Percentiles rank a stretch among this genome's conserved stretches.
phyloP scores from a whole-genome alignment of 2,797 vertebrate genomes.

The Poeciliopsis paucimaculata region DNA sequence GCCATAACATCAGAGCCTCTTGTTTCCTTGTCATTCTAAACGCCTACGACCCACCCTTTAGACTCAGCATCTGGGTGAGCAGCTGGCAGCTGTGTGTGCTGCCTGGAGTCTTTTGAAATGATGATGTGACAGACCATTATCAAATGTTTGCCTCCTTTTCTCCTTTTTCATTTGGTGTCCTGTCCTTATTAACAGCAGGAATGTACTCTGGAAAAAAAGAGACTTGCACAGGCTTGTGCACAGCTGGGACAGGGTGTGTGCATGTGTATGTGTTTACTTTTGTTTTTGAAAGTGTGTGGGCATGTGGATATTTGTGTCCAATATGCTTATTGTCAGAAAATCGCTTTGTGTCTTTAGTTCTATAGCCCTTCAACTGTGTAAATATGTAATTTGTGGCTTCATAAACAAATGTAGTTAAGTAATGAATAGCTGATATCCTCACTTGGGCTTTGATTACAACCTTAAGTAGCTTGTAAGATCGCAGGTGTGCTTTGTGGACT shows the following conservation, averaged over 20 bases:
- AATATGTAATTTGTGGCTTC: slow-evolving; percentile 55
- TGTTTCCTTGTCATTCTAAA: slow-evolving; percentile 64
- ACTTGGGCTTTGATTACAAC: slow-evolving; percentile 61
- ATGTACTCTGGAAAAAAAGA: slow-evolving; percentile 52
- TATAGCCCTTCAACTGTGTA: too few species aligned
- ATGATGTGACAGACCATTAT: slow-evolving; percentile 59
- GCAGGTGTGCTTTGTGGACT: slow-evolving; percentile 66
- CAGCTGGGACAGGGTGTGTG: slow-evolving; percentile 54
- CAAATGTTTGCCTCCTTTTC: slow-evolving; percentile 60
- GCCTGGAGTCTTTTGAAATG: slow-evolving; percentile 37
- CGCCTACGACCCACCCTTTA: slow-evolving; percentile 38
- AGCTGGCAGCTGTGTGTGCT: slow-evolving; percentile 59
- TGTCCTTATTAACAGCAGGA: slow-evolving; percentile 53
- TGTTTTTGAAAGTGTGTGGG: slow-evolving; percentile 18
- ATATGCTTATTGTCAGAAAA: slow-evolving; percentile 44
- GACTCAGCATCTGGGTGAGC: slow-evolving; percentile 56
- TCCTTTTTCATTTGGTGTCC: slow-evolving; percentile 58
- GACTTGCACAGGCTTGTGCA: slow-evolving; percentile 64
- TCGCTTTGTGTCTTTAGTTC: slow-evolving; percentile 30
- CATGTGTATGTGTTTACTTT: slow-evolving; percentile 11
- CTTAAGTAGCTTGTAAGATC: slow-evolving; percentile 48
- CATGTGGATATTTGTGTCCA: slow-evolving; percentile 35
- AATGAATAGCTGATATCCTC: slow-evolving; percentile 54
- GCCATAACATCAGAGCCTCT: slow-evolving; percentile 57
- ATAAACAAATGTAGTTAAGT: slow-evolving; percentile 47